A percentile compares a stretch with the other conserved stretches of the same genome.
These are phyloP conservation scores for Archivesica marissinica DNA, from an alignment of 1,140 invertebrate species.

Conservation along the genomic window DNA sequence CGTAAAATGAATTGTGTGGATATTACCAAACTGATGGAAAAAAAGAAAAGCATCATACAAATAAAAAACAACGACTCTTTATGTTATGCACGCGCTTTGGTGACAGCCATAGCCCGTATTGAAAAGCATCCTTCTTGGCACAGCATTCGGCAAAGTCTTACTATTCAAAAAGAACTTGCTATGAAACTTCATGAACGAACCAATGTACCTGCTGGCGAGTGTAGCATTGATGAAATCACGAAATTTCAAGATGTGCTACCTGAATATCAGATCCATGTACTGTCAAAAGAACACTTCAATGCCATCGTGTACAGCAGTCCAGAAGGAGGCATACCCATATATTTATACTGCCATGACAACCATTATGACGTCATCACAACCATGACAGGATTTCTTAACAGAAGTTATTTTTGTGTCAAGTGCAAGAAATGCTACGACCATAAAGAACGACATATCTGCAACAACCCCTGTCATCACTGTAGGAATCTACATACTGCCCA, in stretches of 20 bases:
- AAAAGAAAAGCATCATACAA: conserved; percentile 49
- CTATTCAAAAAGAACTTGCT: conserved; percentile 37
- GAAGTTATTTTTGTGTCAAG: conserved; percentile 50
- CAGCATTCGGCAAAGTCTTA: conserved; percentile 13
- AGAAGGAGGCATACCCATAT: conserved; percentile 52
- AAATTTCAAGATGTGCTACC: conserved; percentile 22
- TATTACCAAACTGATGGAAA: conserved; percentile 25
- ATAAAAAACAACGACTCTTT: conserved; percentile 49
- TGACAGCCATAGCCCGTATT: conserved; percentile 14
- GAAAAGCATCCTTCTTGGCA: conserved; percentile 20
- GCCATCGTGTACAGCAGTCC: conserved; percentile 51
- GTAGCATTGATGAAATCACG: conserved; percentile 43
- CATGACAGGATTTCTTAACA: conserved; percentile 55
- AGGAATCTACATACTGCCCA: conserved; percentile 16
- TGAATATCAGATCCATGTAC: conserved; percentile 46
- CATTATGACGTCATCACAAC: conserved; percentile 63
- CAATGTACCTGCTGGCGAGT: background rate
- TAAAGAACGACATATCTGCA: conserved; percentile 60
- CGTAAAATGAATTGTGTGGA: conserved; percentile 22
- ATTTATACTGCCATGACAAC: conserved; percentile 27
- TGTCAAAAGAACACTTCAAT: conserved; percentile 63
- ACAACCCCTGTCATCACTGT: conserved; percentile 29
- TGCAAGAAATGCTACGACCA: conserved; percentile 58
- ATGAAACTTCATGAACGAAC: conserved; percentile 34
- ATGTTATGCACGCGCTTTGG: conserved; percentile 52